Percentiles rank a stretch among this genome's conserved stretches.
phyloP scores from a whole-genome alignment of 2,888 invertebrate genomes.

The Stictocephala bisonia region DNA sequence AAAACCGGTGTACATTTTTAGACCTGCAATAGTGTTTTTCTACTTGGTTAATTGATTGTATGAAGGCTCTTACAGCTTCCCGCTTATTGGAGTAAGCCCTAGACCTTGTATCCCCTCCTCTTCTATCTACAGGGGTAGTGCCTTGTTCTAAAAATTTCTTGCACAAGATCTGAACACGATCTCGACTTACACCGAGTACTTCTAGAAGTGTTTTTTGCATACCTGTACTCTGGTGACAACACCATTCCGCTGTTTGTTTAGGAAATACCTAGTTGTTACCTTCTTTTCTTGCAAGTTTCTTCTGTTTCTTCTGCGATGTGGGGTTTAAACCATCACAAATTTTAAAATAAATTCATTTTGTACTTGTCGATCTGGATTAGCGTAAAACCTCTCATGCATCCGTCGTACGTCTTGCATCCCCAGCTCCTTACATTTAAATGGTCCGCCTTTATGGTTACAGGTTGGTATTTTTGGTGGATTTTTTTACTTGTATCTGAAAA shows the following conservation, averaged over 20 bases:
- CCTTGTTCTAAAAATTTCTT: conserved; percentile 35
- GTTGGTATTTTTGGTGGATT: conserved; percentile 21
- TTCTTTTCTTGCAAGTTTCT: conserved; percentile 35
- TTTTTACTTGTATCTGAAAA: conserved; percentile 20
- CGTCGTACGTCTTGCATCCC: conserved; percentile 31
- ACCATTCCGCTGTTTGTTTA: conserved; percentile 30
- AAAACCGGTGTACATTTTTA: conserved; percentile 24
- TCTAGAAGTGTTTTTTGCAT: conserved; percentile 32
- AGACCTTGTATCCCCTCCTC: conserved; percentile 44
- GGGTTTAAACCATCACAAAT: conserved; percentile 39
- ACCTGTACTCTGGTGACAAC: conserved; percentile 38
- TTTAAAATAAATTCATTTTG: conserved; percentile 43
- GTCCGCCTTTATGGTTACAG: conserved; percentile 34
- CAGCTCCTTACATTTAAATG: conserved; percentile 37
- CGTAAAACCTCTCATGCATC: conserved; percentile 33
- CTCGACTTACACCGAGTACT: conserved; percentile 29
- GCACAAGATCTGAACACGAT: conserved; percentile 36
- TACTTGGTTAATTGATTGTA: conserved; percentile 31
- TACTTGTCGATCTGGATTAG: conserved; percentile 32
- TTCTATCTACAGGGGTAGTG: conserved; percentile 41
- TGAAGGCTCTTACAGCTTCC: conserved; percentile 41
- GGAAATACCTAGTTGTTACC: conserved; percentile 38
- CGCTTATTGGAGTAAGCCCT: conserved; percentile 9
- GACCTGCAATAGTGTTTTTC: conserved; percentile 31
- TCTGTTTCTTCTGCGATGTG: conserved; percentile 35